Evolutionary conservation across 2,113 vertebrate genomes (phyloP).

Genomic region (Gnathonemus longibarbis): DNA sequence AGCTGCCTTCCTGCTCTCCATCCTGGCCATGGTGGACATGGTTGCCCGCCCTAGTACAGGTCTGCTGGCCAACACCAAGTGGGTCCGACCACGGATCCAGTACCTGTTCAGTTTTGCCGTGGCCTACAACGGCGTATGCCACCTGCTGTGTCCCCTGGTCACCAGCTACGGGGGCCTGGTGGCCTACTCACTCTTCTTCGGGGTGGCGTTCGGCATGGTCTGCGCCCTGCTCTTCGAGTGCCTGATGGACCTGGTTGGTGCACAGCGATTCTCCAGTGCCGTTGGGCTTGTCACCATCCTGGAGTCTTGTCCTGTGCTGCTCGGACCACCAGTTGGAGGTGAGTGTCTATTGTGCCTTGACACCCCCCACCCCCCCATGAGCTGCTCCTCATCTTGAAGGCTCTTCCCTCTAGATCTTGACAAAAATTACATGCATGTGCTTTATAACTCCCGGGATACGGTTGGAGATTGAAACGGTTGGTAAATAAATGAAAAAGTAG

Average conservation of each 20-base stretch:
- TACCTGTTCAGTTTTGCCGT: conserved; percentile 70
- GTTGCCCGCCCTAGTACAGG: conserved; percentile 61
- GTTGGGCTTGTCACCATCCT: conserved; percentile 71
- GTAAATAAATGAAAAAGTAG: conserved; percentile 1
- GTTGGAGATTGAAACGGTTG: neutral
- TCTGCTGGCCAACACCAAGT: conserved; percentile 63
- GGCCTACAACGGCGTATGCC: conserved; percentile 62
- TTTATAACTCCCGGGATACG: neutral
- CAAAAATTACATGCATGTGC: neutral
- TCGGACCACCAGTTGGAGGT: conserved; percentile 76
- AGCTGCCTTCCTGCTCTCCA: conserved; percentile 65
- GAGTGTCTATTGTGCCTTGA: conserved; percentile 28
- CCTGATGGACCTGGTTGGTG: conserved; percentile 72
- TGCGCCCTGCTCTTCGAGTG: conserved; percentile 73
- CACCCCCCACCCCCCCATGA: neutral
- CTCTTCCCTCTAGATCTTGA: neutral
- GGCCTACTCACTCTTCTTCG: conserved; percentile 56
- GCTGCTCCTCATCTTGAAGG: neutral
- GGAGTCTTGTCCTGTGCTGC: conserved; percentile 65
- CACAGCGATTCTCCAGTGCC: conserved; percentile 58
- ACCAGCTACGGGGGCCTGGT: conserved; percentile 50
- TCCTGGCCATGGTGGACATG: conserved; percentile 69
- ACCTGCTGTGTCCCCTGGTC: conserved; percentile 70
- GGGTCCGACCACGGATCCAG: conserved; percentile 64
- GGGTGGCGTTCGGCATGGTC: conserved; percentile 66